These are phyloP conservation scores for Thinocorus orbignyianus DNA, from an alignment of 2,113 vertebrate genomes.

Conservation along the genomic window DNA sequence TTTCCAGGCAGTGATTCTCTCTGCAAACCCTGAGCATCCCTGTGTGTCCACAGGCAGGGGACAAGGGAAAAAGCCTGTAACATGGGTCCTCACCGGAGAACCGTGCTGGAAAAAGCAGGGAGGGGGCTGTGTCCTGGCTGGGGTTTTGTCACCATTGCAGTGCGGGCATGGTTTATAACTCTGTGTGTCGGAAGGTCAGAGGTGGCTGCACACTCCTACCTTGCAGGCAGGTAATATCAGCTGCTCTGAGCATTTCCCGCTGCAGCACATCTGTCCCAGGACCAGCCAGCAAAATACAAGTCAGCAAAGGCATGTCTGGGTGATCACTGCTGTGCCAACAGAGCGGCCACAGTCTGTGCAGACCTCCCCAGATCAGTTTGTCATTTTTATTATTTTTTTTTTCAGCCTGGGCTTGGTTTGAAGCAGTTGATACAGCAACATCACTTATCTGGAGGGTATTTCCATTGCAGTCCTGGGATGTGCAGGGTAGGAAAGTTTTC, in stretches of 20 bases:
- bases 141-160: neutral
- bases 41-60: neutral
- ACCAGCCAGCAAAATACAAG: neutral
- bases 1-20: neutral
- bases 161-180: fast-evolving
- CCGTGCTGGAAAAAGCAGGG: neutral
- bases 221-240: neutral
- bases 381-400: neutral
- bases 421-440: neutral
- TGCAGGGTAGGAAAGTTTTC: neutral
- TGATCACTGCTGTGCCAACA: neutral
- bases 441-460: neutral
- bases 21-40: neutral
- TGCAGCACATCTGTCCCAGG: neutral
- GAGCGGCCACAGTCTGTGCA: fast-evolving
- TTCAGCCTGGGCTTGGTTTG: neutral
- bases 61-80: neutral
- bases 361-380: neutral
- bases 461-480: fast-evolving
- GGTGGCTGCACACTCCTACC: neutral
- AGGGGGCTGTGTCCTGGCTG: neutral
- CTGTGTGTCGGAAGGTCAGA: neutral
- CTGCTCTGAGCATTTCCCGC: neutral
- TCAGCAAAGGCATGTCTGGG: neutral
- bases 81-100: neutral